Evolutionary conservation across 2,888 invertebrate genomes (phyloP), one percentile per base, ranked within the genome.

Genomic region (Dicroscelio sp.): DNA sequence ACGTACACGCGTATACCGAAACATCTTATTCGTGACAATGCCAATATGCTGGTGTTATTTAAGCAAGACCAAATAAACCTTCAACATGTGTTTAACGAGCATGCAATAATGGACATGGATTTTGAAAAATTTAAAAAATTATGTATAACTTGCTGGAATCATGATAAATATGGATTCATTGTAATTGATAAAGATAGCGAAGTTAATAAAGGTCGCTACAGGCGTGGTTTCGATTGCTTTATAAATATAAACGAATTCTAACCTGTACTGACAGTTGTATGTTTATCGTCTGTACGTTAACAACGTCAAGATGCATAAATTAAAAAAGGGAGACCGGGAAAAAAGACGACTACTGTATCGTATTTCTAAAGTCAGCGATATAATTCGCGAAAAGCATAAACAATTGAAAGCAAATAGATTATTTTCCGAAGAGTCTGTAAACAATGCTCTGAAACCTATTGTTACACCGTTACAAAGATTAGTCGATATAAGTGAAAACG

Each of bases 41-140:
- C 80, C 2, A 88, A 88, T 33, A 58, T 85, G 23, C 33, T 85
- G 23, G 35, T 85, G 2, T 25, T 96, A 12, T 97, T 96, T 92
- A 96, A 95, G 89, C 96, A 96, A 93, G 96, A 96, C 93, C 94
- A 95, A 82, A 88, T 94, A 65, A 96, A 96, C 94, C 90, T 96
- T 65, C 95, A 93, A 88, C 96, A 96, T 86, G 88, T 92, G 20
- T 90, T 88, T 23, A 63, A 85, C 60, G 90, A 92, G 65, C 86
- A 92, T 75, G 86, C 91, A 0, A 91, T 90, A 52, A 85, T 79
- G 3, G 90, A 94, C 76, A 90, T 94, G 93, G 23, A 86, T 5
- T 90, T 88, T 69, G 55, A 71, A n/a, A 69, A 86, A 30, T 94
- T 94, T 63, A 90, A 87, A 86, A 31, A 90, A 43, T 73, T 93